phyloP scores from a whole-genome alignment of 2,797 vertebrate genomes.

The Tolypeutes matacus region DNA sequence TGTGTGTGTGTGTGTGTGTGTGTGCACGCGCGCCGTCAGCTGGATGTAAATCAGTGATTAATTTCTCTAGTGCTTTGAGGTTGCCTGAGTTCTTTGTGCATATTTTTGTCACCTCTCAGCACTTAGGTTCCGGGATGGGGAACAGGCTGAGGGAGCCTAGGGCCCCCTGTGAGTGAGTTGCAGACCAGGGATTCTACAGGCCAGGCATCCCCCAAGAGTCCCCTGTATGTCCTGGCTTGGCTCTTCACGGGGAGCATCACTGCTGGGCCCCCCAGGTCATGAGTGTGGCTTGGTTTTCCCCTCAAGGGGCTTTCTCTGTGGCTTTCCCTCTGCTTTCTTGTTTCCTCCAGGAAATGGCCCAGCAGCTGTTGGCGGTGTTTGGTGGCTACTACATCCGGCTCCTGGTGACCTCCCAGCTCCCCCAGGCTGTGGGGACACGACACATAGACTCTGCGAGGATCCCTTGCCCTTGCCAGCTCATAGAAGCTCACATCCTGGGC shows the following conservation, averaged over 20 bases:
- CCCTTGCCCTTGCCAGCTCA: constrained; percentile 88
- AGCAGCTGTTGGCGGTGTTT: constrained; percentile 87
- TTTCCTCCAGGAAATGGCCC: constrained; percentile 86
- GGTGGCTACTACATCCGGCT: constrained; percentile 87
- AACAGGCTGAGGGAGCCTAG: not conserved
- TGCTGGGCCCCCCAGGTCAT: not conserved
- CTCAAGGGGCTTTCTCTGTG: accelerated
- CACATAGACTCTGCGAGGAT: constrained; percentile 72
- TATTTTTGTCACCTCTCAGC: not conserved
- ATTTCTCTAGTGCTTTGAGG: not conserved
- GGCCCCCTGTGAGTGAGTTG: not conserved
- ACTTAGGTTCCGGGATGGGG: not conserved
- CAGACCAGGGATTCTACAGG: not conserved
- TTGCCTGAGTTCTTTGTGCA: not conserved
- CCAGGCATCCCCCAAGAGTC: not conserved
- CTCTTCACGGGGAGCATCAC: not conserved
- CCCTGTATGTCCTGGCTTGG: not conserved
- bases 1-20: no score
- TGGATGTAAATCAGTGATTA: not conserved
- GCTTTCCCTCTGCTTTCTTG: constrained; percentile 37
- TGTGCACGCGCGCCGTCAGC: no score
- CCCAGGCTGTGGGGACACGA: not conserved
- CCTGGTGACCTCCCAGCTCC: constrained; percentile 85
- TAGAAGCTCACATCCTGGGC: constrained; percentile 76
- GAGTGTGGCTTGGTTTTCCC: not conserved